These are phyloP conservation scores for Melanerpes aurifrons DNA, from an alignment of 2,113 vertebrate species.

Conservation along the genomic window DNA sequence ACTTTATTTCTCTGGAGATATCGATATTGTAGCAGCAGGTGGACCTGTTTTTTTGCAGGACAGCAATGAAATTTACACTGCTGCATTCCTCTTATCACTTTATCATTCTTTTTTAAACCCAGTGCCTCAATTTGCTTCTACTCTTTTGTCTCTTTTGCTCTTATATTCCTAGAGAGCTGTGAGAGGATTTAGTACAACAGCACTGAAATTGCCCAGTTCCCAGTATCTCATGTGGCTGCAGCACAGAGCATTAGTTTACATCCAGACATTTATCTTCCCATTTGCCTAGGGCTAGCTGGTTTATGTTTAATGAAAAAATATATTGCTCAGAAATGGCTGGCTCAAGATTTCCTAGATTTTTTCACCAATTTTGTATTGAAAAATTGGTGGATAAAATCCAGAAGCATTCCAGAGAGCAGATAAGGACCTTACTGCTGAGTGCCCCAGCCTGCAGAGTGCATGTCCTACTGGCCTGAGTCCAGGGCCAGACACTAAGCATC, in stretches of 20 bases:
- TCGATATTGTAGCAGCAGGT: no score
- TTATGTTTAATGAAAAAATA: neutral
- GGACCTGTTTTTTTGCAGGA: neutral
- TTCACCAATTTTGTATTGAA: neutral
- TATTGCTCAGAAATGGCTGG: neutral
- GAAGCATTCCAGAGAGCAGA: constrained; percentile 29
- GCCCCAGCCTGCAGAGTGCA: neutral
- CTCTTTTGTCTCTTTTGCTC: neutral
- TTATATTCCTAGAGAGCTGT: neutral
- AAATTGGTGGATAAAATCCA: neutral
- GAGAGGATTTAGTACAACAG: neutral
- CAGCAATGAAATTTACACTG: neutral
- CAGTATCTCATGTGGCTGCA: neutral
- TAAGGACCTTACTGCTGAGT: neutral
- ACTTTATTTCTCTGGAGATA: no score
- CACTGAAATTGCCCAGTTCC: neutral
- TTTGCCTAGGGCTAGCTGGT: neutral
- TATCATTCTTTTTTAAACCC: neutral
- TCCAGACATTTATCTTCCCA: neutral
- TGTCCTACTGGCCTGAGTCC: neutral
- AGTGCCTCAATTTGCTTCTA: neutral
- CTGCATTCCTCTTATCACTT: neutral
- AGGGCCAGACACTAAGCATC: neutral
- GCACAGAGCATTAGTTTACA: neutral
- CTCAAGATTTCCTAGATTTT: neutral